phyloP scores from a whole-genome alignment of 2,113 vertebrate genomes.

The Apodemus speciosus region DNA sequence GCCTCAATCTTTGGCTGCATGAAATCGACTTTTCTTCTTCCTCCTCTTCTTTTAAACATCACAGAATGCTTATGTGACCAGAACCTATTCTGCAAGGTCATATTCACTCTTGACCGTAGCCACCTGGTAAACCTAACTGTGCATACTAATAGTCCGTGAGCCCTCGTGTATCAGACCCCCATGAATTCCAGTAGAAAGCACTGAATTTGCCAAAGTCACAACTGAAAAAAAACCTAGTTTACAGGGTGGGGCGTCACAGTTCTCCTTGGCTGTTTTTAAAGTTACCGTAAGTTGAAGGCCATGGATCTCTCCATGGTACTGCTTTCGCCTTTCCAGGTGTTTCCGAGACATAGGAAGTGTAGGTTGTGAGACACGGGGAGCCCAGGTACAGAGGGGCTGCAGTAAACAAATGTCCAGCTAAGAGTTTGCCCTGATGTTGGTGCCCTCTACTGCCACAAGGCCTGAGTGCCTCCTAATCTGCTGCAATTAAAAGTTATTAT shows the following conservation, averaged over 20 bases:
- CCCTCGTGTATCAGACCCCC: background rate
- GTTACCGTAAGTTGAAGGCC: slow-evolving; percentile 14
- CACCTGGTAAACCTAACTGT: background rate
- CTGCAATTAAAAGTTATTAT: background rate
- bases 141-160: background rate
- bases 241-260: background rate
- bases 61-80: slow-evolving; percentile 5
- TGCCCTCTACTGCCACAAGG: rapidly evolving
- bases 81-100: slow-evolving; percentile 1
- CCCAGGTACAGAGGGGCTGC: background rate
- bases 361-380: background rate
- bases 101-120: background rate
- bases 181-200: background rate
- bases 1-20: background rate
- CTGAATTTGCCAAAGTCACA: slow-evolving; percentile 11
- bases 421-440: background rate
- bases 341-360: background rate
- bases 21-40: slow-evolving; percentile 24
- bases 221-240: background rate
- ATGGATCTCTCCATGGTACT: background rate
- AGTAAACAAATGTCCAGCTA: background rate
- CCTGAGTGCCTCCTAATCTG: background rate
- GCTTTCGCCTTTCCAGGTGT: background rate
- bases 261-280: slow-evolving; percentile 1
- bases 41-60: background rate